phyloP scores from a whole-genome alignment of 2,113 vertebrate species.

The Aphyosemion australe region DNA sequence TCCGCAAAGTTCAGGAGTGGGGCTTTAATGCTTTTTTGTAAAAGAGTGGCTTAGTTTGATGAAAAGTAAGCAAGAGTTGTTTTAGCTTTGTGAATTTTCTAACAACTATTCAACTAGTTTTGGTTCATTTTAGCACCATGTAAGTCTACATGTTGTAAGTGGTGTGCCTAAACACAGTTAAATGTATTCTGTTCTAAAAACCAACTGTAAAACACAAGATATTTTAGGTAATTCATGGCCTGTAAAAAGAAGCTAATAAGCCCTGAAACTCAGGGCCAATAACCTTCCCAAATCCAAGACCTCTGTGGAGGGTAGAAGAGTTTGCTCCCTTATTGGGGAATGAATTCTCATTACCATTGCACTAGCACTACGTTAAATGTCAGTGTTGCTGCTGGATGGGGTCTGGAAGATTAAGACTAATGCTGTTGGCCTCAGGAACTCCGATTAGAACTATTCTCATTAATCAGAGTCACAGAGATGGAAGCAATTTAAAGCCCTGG shows the following conservation, averaged over 20 bases:
- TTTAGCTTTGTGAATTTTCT: too few relatives aligned
- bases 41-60: too few relatives aligned
- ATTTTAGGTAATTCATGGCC: slow-evolving; percentile 71
- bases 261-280: slow-evolving; percentile 67
- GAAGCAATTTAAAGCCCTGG: slow-evolving; percentile 78
- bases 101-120: too few relatives aligned
- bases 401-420: slow-evolving; percentile 80
- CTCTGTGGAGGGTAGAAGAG: slow-evolving; percentile 49
- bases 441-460: slow-evolving; percentile 81
- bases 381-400: slow-evolving; percentile 74
- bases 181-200: slow-evolving; percentile 54
- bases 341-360: slow-evolving; percentile 79
- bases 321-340: slow-evolving; percentile 65
- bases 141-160: slow-evolving; percentile 39
- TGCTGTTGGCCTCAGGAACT: slow-evolving; percentile 79
- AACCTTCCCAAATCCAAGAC: slow-evolving; percentile 64
- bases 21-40: too few relatives aligned
- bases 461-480: slow-evolving; percentile 78
- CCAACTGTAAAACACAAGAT: slow-evolving; percentile 63
- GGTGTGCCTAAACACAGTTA: slow-evolving; percentile 53
- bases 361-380: slow-evolving; percentile 81
- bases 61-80: too few relatives aligned
- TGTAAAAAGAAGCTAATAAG: slow-evolving; percentile 73
- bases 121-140: not conserved
- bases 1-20: too few relatives aligned